Evolutionary conservation across 1,140 invertebrate genomes (phyloP), one percentile per base, ranked within the genome.

Genomic region (Oedothorax gibbosus): DNA sequence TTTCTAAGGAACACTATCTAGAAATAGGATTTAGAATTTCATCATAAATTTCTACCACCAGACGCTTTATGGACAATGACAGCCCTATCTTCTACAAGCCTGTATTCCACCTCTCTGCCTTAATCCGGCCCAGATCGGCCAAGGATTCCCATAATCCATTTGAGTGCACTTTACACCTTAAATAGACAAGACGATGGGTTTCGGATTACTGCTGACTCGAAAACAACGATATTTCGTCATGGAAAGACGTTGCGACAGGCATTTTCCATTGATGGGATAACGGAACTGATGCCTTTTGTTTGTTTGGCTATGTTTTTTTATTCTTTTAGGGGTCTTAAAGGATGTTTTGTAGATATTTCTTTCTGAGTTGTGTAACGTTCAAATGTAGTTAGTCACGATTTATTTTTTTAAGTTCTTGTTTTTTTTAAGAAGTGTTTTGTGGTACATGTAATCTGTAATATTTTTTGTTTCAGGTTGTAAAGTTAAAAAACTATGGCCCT

Each of bases 1-100:
- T 35, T 35, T 35, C 35, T 35, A 35, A 35, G 35, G 64, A 62
- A 72, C 75, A 84, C 56, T 76, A 84, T 84, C 81, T 50, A 69
- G 56, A 84, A 84, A 84, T 84, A 64, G 81, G 81, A 84, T 84
- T 84, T 60, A 53, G 71, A 51, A 71, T 64, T 68, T 73, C 80
- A 66, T 68, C 81, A 76, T 84, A 84, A 84, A 84, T 84, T 84
- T 76, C 64, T 65, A 50, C 60, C 35, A 53, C 50, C 21, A 11
- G 60, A 76, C 68, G 72, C 81, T 84, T 84, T 76, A 84, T 84
- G 81, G 72, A 73, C 71, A 84, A 57, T 84, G 81, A 84, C 81
- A 84, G 81, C 81, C 18, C 69, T 84, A 54, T 76, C 81, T 65
- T 68, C 81, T 49, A 73, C 81, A 73, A 75, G 81, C n/a, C 62